Conservation (phyloP, 2,113 vertebrate genomes). For the Halcyon malimbica region DNA sequence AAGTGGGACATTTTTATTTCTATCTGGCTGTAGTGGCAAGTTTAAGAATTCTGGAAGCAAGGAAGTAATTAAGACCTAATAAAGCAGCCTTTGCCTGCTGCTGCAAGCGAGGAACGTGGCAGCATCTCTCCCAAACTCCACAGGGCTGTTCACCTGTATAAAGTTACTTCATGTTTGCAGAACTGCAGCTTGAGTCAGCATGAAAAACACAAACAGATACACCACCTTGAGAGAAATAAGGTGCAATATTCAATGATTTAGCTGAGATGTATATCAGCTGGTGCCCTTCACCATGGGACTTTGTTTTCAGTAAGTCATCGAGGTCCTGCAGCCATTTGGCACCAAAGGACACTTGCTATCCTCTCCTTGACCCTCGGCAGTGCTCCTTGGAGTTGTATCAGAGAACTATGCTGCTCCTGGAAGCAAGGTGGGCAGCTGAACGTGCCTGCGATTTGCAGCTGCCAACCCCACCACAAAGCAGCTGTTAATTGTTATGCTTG, state of each 20-base stretch:
- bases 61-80: conserved; percentile 28
- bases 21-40: conserved; percentile 10
- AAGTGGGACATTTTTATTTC: neutral
- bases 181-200: neutral
- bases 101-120: neutral
- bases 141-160: neutral
- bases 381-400: neutral
- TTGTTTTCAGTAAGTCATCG: accelerated
- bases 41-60: conserved; percentile 8
- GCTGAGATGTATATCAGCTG: neutral
- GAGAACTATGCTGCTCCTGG: accelerated
- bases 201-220: neutral
- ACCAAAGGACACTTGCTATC: neutral
- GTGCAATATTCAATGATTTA: neutral
- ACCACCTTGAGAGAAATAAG: neutral
- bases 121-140: neutral
- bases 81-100: neutral
- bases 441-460: neutral
- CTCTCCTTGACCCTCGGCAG: neutral
- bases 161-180: neutral
- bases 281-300: neutral
- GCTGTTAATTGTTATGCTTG: conserved; percentile 18
- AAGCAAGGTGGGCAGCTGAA: neutral
- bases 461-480: neutral
- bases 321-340: neutral